phyloP scores from a whole-genome alignment of 1,140 invertebrate species.

The Drosophila orena region DNA sequence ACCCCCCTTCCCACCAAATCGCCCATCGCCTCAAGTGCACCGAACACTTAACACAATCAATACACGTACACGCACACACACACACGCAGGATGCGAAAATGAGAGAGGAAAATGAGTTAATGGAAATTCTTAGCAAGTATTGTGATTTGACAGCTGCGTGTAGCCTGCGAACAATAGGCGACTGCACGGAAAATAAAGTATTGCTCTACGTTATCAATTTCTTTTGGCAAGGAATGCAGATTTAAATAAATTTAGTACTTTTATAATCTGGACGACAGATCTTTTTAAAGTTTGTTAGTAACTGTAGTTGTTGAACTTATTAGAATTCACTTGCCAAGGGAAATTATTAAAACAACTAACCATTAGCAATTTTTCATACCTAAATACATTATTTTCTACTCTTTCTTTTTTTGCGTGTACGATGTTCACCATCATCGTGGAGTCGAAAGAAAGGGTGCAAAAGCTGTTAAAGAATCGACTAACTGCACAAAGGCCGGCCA shows the following conservation, averaged over 20 bases:
- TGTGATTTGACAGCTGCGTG: conserved; percentile 82
- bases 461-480: conserved; percentile 56
- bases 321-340: too few relatives aligned
- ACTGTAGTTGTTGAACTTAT: too few relatives aligned
- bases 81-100: conserved; percentile 41
- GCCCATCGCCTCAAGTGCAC: conserved; percentile 38
- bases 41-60: conserved; percentile 78
- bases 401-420: too few relatives aligned
- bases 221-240: too few relatives aligned
- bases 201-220: too few relatives aligned
- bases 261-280: too few relatives aligned
- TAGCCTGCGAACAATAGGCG: conserved; percentile 65
- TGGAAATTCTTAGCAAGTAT: conserved; percentile 82
- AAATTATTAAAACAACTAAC: too few relatives aligned
- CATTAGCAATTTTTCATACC: too few relatives aligned
- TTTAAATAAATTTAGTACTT: too few relatives aligned
- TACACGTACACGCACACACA: conserved; percentile 42
- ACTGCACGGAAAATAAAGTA: conserved; percentile 7
- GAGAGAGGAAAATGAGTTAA: conserved; percentile 74
- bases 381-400: too few relatives aligned
- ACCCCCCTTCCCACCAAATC: neutral
- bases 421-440: neutral
- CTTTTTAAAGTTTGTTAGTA: too few relatives aligned
- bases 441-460: neutral
- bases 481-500: conserved; percentile 50